Conservation (phyloP, 2,888 invertebrate genomes). For the Digitonthophagus gazella region DNA sequence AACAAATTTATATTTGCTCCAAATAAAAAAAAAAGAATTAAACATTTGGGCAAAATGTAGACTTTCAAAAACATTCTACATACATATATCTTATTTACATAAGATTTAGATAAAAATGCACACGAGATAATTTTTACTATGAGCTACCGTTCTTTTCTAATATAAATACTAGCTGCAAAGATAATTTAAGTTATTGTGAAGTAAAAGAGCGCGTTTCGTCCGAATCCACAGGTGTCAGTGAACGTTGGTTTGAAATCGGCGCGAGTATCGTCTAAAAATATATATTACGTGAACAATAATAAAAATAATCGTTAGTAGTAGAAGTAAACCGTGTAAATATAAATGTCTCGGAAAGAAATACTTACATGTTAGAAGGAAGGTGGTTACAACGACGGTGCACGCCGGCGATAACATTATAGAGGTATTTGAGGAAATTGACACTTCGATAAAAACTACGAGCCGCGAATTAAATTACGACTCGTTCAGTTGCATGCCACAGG, state of each 20-base stretch:
- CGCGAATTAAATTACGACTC: too few relatives aligned
- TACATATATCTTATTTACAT: not conserved
- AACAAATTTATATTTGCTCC: not conserved
- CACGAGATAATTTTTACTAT: not conserved
- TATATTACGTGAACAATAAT: constrained; percentile 12
- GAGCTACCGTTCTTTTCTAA: not conserved
- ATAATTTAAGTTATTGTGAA: not conserved
- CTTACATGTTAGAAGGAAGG: not conserved
- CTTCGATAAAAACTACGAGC: not conserved
- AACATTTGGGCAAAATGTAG: not conserved
- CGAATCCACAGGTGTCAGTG: constrained; percentile 16
- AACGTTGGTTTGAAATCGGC: not conserved
- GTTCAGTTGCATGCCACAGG: too few relatives aligned
- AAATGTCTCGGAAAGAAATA: too few relatives aligned
- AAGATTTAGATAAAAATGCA: not conserved
- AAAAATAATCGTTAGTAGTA: not conserved
- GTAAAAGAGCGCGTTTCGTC: not conserved
- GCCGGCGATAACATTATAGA: not conserved
- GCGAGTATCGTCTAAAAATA: constrained; percentile 6
- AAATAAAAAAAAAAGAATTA: not conserved
- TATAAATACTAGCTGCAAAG: not conserved
- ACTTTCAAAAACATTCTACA: not conserved
- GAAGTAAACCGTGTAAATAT: too few relatives aligned
- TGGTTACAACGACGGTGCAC: not conserved
- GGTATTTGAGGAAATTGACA: not conserved